These are phyloP conservation scores for Mesocricetus auratus DNA, from an alignment of 2,113 vertebrate genomes.

Conservation along the genomic window DNA sequence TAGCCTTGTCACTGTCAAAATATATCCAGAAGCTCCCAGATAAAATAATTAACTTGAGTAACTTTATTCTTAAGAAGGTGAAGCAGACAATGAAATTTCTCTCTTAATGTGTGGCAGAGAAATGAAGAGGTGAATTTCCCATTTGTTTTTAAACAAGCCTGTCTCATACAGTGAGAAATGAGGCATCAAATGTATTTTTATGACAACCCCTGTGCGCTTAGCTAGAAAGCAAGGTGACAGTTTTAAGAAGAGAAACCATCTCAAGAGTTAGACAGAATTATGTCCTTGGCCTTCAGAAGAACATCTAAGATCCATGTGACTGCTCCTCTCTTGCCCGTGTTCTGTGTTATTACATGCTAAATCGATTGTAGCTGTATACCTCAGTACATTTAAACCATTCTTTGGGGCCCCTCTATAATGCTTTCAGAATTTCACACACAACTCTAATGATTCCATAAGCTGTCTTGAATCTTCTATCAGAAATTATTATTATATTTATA, in stretches of 20 bases:
- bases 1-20: conserved; percentile 51
- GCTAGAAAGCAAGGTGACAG: neutral
- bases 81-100: neutral
- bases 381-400: conserved; percentile 44
- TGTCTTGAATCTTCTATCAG: conserved; percentile 72
- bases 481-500: conserved; percentile 80
- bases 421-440: conserved; percentile 69
- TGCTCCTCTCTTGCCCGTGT: neutral
- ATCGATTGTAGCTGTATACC: conserved; percentile 58
- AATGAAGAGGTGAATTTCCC: neutral
- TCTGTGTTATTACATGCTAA: conserved; percentile 66
- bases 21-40: neutral
- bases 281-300: conserved; percentile 36
- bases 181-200: neutral
- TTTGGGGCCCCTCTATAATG: neutral
- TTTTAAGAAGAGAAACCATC: neutral
- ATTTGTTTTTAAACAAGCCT: neutral
- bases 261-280: conserved; percentile 14
- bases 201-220: neutral
- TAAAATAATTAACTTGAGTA: conserved; percentile 51
- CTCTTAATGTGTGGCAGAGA: neutral
- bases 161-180: neutral
- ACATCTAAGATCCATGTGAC: neutral
- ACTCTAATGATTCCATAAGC: conserved; percentile 64
- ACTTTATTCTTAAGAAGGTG: conserved; percentile 62